These are phyloP conservation scores for Trachymyrmex septentrionalis DNA, from an alignment of 1,140 invertebrate species.

Conservation along the genomic window DNA sequence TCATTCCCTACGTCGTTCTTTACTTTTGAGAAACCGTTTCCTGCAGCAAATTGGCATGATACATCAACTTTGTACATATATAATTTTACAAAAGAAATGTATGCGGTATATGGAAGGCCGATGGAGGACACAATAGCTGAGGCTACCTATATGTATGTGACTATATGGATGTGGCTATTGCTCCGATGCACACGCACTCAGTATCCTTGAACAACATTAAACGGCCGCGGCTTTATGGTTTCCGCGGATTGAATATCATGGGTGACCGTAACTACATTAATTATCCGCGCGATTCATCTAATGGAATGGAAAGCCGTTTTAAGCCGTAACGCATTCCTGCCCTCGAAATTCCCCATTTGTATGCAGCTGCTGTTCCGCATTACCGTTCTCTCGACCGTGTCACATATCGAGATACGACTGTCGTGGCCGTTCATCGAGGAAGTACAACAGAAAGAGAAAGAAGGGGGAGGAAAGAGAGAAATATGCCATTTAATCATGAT, in stretches of 20 bases:
- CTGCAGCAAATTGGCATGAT: not conserved
- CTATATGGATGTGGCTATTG: not conserved
- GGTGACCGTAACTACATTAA: conserved; percentile 58
- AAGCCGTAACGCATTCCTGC: conserved; percentile 55
- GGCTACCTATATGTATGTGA: not conserved
- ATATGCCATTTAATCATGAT: not conserved
- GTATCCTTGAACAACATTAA: conserved; percentile 48
- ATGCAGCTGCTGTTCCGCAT: conserved; percentile 53
- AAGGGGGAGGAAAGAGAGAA: not conserved
- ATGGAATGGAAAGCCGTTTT: conserved; percentile 64
- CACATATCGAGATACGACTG: conserved; percentile 63
- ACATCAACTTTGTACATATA: not conserved
- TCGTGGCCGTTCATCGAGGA: conserved; percentile 48
- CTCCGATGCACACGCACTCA: not conserved
- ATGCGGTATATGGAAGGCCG: no score
- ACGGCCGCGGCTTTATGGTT: conserved; percentile 50
- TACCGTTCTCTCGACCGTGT: conserved; percentile 48
- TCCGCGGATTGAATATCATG: conserved; percentile 61
- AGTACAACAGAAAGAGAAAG: not conserved
- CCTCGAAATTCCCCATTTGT: conserved; percentile 58
- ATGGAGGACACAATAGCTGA: not conserved
- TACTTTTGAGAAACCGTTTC: not conserved
- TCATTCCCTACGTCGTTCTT: not conserved
- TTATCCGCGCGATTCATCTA: conserved; percentile 58
- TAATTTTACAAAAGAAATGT: not conserved